Conservation (phyloP, 2,113 vertebrate species). For the Hippopotamus amphibius region DNA sequence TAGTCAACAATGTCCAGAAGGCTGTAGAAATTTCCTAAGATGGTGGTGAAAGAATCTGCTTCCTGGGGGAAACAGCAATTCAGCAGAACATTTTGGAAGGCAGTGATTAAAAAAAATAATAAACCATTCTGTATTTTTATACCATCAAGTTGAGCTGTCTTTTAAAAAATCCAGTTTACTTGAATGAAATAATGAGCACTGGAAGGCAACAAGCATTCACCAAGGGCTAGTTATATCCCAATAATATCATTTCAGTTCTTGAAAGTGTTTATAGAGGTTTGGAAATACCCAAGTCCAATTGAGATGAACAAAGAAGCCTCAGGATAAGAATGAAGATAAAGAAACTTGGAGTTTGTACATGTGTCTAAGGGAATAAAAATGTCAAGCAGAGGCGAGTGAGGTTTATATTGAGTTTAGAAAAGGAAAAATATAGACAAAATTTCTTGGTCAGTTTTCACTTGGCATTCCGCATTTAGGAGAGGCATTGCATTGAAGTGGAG, state of each 20-base stretch:
- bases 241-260: conserved; percentile 4
- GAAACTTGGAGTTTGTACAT: conserved; percentile 42
- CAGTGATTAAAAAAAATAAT: conserved; percentile 13
- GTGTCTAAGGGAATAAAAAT: conserved; percentile 32
- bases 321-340: conserved; percentile 55
- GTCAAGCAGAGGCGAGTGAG: not conserved
- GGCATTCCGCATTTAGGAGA: not conserved
- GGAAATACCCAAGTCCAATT: conserved; percentile 44
- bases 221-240: not conserved
- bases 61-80: not conserved
- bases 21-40: not conserved
- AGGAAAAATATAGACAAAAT: not conserved
- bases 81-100: not conserved
- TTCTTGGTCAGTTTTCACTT: not conserved
- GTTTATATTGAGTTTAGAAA: conserved; percentile 61
- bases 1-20: not conserved
- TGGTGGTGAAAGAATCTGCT: not conserved
- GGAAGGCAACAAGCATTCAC: not conserved
- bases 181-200: conserved; percentile 53
- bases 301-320: conserved; percentile 38
- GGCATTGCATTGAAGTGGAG: not conserved
- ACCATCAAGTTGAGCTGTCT: not conserved
- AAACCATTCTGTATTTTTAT: conserved; percentile 40
- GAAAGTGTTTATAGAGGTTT: conserved; percentile 43
- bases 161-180: not conserved